These are phyloP conservation scores for Nemotelus pantherinus DNA, from an alignment of 2,888 invertebrate species.

Conservation along the genomic window DNA sequence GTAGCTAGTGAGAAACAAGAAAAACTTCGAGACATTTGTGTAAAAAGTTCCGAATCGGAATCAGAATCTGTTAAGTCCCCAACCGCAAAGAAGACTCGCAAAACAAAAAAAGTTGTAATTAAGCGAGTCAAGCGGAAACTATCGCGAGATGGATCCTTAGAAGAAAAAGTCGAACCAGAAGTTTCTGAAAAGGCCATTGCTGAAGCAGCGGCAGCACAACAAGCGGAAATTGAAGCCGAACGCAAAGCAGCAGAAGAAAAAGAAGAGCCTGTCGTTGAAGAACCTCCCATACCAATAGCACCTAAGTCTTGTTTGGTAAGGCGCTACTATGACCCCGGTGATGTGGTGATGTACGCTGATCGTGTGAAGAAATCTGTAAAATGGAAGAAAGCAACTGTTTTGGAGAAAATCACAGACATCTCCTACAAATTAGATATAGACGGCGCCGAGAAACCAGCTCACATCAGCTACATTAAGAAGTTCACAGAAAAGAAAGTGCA, in stretches of 20 bases:
- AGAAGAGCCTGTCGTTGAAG: constrained; percentile 51
- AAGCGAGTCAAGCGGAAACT: constrained; percentile 61
- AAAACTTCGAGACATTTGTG: no score
- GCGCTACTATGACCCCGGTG: constrained; percentile 61
- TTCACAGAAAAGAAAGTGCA: constrained; percentile 62
- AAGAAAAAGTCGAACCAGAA: constrained; percentile 56
- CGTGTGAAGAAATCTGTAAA: constrained; percentile 60
- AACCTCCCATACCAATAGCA: constrained; percentile 6
- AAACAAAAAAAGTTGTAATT: constrained; percentile 60
- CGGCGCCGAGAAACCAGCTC: constrained; percentile 62
- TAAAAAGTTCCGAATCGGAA: neutral
- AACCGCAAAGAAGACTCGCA: constrained; percentile 55
- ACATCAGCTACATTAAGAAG: constrained; percentile 63
- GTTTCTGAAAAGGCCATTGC: constrained; percentile 60
- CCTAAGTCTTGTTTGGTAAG: constrained; percentile 59
- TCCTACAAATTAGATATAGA: constrained; percentile 61
- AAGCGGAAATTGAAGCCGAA: constrained; percentile 56
- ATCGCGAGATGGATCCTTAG: constrained; percentile 55
- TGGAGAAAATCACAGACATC: constrained; percentile 63
- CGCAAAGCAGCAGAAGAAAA: constrained; percentile 47
- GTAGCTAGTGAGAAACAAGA: no score
- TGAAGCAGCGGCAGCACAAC: constrained; percentile 55
- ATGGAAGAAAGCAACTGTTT: constrained; percentile 60
- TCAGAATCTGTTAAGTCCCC: constrained; percentile 44
- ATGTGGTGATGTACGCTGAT: constrained; percentile 61